phyloP scores from a whole-genome alignment of 2,797 vertebrate species.

The Tarsius wallacei region DNA sequence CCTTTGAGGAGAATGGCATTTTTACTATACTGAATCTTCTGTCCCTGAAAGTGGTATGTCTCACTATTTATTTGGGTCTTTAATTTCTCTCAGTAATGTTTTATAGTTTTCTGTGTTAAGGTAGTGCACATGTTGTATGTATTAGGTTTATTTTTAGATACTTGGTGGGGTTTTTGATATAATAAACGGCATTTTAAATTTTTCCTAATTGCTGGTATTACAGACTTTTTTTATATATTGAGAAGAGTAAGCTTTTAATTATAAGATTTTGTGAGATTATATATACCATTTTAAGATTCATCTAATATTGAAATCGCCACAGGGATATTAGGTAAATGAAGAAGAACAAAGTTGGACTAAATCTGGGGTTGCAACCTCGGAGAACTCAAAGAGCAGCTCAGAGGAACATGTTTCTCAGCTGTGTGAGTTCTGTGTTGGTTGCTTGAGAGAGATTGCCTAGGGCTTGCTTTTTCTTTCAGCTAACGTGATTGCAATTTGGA shows the following conservation, averaged over 20 bases:
- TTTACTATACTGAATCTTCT: not conserved
- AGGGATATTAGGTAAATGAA: not conserved
- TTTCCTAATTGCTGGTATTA: conserved; percentile 27
- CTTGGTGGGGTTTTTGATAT: not conserved
- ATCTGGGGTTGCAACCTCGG: not conserved
- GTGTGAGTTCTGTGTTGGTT: not conserved
- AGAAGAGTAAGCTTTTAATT: conserved; percentile 39
- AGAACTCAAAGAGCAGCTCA: not conserved
- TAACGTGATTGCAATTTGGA: not conserved
- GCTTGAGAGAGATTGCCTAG: not conserved
- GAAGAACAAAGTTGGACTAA: not conserved
- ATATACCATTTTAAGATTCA: conserved; percentile 42
- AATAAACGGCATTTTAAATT: not conserved
- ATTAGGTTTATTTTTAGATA: conserved; percentile 17
- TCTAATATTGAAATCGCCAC: conserved; percentile 28
- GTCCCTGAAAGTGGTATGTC: not conserved
- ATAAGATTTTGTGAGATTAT: conserved; percentile 21
- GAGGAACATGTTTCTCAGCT: not conserved
- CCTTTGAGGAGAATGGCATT: not conserved
- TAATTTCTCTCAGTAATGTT: conserved; percentile 42
- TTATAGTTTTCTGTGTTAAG: conserved; percentile 29
- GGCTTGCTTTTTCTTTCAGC: not conserved
- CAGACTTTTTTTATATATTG: conserved; percentile 19
- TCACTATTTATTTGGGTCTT: not conserved
- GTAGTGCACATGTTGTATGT: not conserved